phyloP scores from a whole-genome alignment of 2,797 vertebrate genomes.

The Podarcis lilfordi region DNA sequence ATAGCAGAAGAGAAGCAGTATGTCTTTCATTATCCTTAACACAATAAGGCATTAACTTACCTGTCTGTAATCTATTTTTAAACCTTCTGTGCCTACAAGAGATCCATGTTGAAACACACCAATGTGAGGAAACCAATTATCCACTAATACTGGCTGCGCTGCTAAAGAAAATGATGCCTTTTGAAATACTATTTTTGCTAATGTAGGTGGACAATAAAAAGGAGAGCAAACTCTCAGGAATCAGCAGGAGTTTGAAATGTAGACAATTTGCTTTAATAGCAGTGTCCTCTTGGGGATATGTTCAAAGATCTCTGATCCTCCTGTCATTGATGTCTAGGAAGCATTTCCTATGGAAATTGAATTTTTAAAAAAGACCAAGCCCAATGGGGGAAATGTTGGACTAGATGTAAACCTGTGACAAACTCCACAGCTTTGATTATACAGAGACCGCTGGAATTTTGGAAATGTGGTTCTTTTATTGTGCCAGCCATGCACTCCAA shows the following conservation, averaged over 20 bases:
- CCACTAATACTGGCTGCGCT: not conserved
- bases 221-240: not conserved
- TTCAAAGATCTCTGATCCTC: not conserved
- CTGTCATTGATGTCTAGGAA: not conserved
- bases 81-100: not conserved
- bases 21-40: conserved; percentile 28
- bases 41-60: conserved; percentile 26
- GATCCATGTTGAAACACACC: not conserved
- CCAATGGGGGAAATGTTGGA: not conserved
- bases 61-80: not conserved
- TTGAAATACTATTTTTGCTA: not conserved
- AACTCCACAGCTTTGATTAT: not conserved
- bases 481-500: not conserved
- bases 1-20: not conserved
- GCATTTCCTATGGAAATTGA: not conserved
- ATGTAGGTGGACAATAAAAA: not conserved
- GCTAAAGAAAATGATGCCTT: not conserved
- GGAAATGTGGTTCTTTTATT: not conserved
- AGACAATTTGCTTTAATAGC: not conserved
- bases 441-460: not conserved
- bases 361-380: rapidly evolving
- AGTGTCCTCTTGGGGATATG: not conserved
- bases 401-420: not conserved
- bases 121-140: not conserved
- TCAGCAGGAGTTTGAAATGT: not conserved